These are phyloP conservation scores for Deilephila elpenor DNA, from an alignment of 2,888 invertebrate species.

Conservation along the genomic window DNA sequence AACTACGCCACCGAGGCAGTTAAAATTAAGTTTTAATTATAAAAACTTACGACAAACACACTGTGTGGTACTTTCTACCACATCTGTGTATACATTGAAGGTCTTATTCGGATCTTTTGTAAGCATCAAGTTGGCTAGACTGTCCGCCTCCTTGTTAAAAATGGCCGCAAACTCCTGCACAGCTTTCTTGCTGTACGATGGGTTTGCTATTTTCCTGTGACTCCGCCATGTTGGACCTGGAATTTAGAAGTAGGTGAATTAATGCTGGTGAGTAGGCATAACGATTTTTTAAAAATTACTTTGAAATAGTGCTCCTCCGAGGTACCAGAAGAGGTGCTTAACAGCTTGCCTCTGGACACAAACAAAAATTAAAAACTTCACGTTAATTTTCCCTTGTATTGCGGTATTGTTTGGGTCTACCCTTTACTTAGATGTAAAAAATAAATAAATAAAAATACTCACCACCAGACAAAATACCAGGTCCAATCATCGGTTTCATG, in stretches of 20 bases:
- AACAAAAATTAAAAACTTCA: too few species aligned
- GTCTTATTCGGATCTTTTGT: constrained; percentile 48
- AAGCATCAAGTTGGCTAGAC: constrained; percentile 48
- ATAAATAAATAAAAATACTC: constrained; percentile 31
- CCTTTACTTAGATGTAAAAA: background rate
- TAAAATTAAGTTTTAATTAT: background rate
- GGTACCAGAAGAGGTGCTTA: too few species aligned
- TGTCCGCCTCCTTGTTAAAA: constrained; percentile 62
- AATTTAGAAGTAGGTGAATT: constrained; percentile 18
- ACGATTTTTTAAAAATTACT: too few species aligned
- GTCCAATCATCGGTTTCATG: constrained; percentile 58
- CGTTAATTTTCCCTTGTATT: too few species aligned
- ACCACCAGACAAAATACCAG: constrained; percentile 73
- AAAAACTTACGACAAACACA: constrained; percentile 68
- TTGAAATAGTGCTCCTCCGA: too few species aligned
- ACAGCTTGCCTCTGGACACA: too few species aligned
- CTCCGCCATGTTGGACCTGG: constrained; percentile 67
- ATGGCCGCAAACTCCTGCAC: constrained; percentile 54
- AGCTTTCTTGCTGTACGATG: constrained; percentile 69
- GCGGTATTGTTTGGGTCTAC: too few species aligned
- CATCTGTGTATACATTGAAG: constrained; percentile 62
- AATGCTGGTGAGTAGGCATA: background rate
- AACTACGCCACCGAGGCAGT: too few species aligned
- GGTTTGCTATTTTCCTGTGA: constrained; percentile 68
- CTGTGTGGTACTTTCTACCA: constrained; percentile 64